Base-by-base conservation (phyloP, 92 coral and sea anemone species). In the Actinernus sp. region DNA sequence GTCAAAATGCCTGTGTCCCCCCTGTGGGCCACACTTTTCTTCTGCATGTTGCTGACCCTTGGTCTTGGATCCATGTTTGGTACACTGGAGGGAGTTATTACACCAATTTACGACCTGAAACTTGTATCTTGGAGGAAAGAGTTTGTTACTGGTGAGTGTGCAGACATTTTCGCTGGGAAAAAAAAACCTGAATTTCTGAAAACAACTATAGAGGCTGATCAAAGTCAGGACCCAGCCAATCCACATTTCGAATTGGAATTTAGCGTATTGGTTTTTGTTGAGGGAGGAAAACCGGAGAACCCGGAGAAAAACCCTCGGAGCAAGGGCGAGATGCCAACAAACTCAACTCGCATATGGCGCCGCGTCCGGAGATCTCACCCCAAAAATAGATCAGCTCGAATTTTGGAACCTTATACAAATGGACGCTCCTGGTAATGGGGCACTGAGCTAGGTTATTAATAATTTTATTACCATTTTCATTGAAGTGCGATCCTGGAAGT, bases 41-140 rank as follows among this genome's bases (percentile, higher is more conserved):
- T 93, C 82, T 74, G 79, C 44, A 93, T 93, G 98, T 86, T 93
- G 46, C 78, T 93, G 23, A 93, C 98, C 16, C 89, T 93, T 37
- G 98, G 98, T 2, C 67, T 93, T 24, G 98, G 98, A 24, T 88
- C 92, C 65, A 93, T 93, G 98, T 93, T 93, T 63, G 98, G 98
- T 22, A 93, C 89, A 2, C 51, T 93, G 47, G 93, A 91, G 24
- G 98, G 98, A 22, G 89, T 93, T 40, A 71, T 90, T 29, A 89
- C 98, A 2, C 96, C 97, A 8, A 50, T 93, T 1, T 84, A 73
- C 23, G 98, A 93, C 91, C 47, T 86, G 74, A 87, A 90, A 73
- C 83, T 90, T 23, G 79, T 86, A 3, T 79, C 89, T 4, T 85
- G 88, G 65, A 86, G 86, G 13, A 93, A 93, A 55, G 98, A 93